phyloP scores from a whole-genome alignment of 2,113 vertebrate genomes.

The Reinhardtius hippoglossoides region DNA sequence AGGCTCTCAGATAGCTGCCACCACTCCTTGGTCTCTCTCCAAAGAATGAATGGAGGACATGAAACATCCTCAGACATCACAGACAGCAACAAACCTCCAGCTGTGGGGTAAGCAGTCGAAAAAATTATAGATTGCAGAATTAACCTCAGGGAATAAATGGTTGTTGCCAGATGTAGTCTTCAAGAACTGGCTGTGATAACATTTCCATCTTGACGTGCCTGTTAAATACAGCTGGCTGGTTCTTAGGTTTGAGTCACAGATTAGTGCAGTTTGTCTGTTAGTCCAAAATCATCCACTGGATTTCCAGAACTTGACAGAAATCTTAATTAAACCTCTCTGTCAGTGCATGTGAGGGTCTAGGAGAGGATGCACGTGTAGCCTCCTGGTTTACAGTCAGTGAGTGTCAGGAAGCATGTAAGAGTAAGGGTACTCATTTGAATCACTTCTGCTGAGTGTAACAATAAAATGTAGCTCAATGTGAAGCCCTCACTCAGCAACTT shows the following conservation, averaged over 20 bases:
- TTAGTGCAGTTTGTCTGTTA: not conserved
- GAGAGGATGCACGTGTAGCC: conserved; percentile 9
- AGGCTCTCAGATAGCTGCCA: conserved; percentile 37
- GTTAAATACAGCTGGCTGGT: conserved; percentile 34
- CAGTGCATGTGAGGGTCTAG: not conserved
- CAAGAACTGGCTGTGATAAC: conserved; percentile 39
- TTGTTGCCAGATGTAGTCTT: conserved; percentile 51
- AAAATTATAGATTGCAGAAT: conserved; percentile 37
- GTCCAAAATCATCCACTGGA: conserved; percentile 1
- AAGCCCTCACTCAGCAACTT: conserved; percentile 80
- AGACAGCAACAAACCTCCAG: conserved; percentile 25
- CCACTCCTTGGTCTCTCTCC: conserved; percentile 30
- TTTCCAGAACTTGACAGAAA: conserved; percentile 15
- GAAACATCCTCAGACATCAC: conserved; percentile 47
- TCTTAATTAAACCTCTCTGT: conserved; percentile 4
- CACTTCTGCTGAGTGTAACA: conserved; percentile 67
- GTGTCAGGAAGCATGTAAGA: conserved; percentile 12
- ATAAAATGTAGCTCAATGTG: conserved; percentile 68
- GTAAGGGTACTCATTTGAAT: conserved; percentile 11
- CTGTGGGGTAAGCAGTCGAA: conserved; percentile 47
- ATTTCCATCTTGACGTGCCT: conserved; percentile 35
- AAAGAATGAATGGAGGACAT: conserved; percentile 31
- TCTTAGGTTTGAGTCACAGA: conserved; percentile 18
- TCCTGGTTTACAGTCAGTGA: not conserved
- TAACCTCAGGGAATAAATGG: conserved; percentile 42